Base-by-base conservation (phyloP, 2,888 invertebrate genomes). In the Bombylius major region DNA sequence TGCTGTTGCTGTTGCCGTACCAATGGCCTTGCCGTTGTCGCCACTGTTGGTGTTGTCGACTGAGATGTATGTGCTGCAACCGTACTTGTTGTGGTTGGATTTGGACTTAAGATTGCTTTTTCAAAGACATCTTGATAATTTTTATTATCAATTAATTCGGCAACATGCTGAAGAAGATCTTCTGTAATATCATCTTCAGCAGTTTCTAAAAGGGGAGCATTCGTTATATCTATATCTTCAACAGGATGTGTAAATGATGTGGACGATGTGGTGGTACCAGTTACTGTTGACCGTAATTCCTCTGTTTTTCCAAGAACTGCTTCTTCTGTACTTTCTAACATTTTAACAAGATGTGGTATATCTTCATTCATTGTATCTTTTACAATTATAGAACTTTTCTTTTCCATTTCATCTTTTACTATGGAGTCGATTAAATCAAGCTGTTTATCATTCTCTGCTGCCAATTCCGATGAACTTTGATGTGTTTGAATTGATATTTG, bases 41-140 rank as follows among this genome's bases (percentile, higher is more conserved):
- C 46, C 49, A 14, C 36, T 42, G 52, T 5, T 50, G 55, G 34
- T 52, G 32, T 48, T 46, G 51, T 9, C 44, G 54, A 1, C 46
- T 53, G 12, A 52, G 33, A 32, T 39, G 14, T 46, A 23, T 23
- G 23, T 23, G 23, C 23, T 23, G 23, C 23, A 23, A 23, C 23
- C 6, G 47, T 5, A 5, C 39, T n/a, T 36, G 32, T 45, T 49
- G 42, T 58, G 8, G 50, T 32, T 50, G 51, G 23, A n/a, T 23
- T 44, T 52, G 53, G 2, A 36, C 9, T 45, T 11, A 51, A 66
- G 4, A 81, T 80, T 66, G 81, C 82, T 59, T 83, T 84, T 65
- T 85, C 85, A 56, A 86, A 83, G 32, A 83, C 84, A 68, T 84
- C 85, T 65, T 85, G 84, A 57, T 86, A 72, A 63, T 84, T 84